These are phyloP conservation scores for Gasteruption jaculator DNA, from an alignment of 2,888 invertebrate genomes.

Conservation along the genomic window DNA sequence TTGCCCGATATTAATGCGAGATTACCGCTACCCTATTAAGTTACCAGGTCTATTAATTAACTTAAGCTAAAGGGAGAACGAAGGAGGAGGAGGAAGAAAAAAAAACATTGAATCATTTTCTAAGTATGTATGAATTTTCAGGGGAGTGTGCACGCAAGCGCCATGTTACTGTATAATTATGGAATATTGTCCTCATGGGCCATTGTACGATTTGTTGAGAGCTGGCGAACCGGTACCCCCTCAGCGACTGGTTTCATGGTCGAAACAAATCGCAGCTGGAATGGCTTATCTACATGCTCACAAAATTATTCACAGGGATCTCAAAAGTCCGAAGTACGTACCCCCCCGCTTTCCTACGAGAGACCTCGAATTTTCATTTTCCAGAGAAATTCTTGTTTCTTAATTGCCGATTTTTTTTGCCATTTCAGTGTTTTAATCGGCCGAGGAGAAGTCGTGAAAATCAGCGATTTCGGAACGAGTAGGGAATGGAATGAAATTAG, in stretches of 20 bases:
- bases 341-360: too few species aligned
- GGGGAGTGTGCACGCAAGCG: slow-evolving; percentile 89
- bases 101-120: not conserved
- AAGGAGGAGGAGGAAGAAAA: too few species aligned
- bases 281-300: slow-evolving; percentile 95
- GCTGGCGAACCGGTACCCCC: slow-evolving; percentile 82
- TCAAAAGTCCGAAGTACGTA: slow-evolving; percentile 98
- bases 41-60: not conserved
- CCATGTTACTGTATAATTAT: slow-evolving; percentile 94
- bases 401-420: slow-evolving; percentile 8
- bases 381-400: slow-evolving; percentile 9
- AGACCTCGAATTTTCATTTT: slow-evolving; percentile 49
- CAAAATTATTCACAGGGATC: slow-evolving; percentile 96
- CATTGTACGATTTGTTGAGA: slow-evolving; percentile 84
- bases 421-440: slow-evolving; percentile 76
- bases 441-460: slow-evolving; percentile 79
- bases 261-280: slow-evolving; percentile 91
- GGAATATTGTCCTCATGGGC: slow-evolving; percentile 97
- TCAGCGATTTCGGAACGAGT: slow-evolving; percentile 97
- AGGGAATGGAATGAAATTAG: slow-evolving; percentile 93
- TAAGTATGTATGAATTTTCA: slow-evolving; percentile 43
- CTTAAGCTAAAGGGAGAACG: too few species aligned
- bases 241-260: slow-evolving; percentile 85
- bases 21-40: not conserved
- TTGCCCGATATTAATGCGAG: too few species aligned